A percentile compares a stretch with the other conserved stretches of the same genome.
These are phyloP conservation scores for Pissodes strobi DNA, from an alignment of 1,140 invertebrate species.

Conservation along the genomic window DNA sequence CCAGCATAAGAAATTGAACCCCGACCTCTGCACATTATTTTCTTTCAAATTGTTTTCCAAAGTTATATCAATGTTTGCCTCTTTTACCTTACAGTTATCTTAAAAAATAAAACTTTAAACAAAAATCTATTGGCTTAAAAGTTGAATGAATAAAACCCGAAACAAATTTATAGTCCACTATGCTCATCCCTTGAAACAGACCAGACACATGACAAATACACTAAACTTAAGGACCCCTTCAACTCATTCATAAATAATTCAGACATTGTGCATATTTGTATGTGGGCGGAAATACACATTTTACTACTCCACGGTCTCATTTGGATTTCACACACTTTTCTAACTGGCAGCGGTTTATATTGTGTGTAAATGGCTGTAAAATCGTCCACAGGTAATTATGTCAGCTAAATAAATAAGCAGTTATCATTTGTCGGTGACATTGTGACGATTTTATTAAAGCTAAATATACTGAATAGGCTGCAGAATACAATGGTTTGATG, in stretches of 20 bases:
- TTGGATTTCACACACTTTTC: conserved; percentile 43
- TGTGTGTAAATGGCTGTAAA: conserved; percentile 31
- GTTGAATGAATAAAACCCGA: no score
- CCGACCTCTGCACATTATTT: no score
- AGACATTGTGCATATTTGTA: conserved; percentile 10
- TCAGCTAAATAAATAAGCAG: conserved; percentile 28
- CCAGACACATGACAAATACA: conserved; percentile 11
- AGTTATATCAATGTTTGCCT: no score
- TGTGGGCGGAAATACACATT: conserved; percentile 27
- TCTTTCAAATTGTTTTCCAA: no score
- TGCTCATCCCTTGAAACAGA: not conserved
- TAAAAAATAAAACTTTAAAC: no score
- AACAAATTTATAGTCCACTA: no score
- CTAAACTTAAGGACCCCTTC: conserved; percentile 17
- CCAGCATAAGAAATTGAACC: no score
- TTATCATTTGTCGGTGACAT: conserved; percentile 24
- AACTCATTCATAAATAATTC: conserved; percentile 27
- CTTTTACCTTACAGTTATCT: no score
- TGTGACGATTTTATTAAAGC: conserved; percentile 19
- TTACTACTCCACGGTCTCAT: conserved; percentile 22
- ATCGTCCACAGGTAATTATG: conserved; percentile 27
- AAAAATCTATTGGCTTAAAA: no score
- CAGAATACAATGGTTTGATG: no score
- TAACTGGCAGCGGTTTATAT: conserved; percentile 40
- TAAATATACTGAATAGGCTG: no score